Conservation (phyloP, 2,888 invertebrate species). For the Ceramica pisi region DNA sequence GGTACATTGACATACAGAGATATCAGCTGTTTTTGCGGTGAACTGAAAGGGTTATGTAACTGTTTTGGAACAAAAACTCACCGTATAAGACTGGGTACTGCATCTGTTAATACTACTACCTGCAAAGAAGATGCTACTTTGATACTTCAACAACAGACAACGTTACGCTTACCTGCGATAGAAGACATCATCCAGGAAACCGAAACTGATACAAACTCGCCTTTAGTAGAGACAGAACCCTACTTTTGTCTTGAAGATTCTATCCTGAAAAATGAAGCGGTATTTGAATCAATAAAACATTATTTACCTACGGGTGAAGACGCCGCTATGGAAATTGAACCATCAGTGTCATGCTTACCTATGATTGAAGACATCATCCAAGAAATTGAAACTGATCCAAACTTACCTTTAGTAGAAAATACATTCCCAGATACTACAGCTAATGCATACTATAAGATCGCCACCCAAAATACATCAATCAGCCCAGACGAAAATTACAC, state of each 20-base stretch:
- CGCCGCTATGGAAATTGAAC: conserved; percentile 19
- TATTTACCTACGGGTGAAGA: conserved; percentile 16
- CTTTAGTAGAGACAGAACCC: conserved; percentile 3
- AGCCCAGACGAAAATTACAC: conserved; percentile 3
- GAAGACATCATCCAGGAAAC: conserved; percentile 13
- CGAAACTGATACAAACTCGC: conserved; percentile 9
- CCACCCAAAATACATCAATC: conserved; percentile 10
- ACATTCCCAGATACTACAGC: conserved; percentile 3
- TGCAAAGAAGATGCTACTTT: conserved; percentile 16
- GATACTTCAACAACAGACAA: conserved; percentile 19
- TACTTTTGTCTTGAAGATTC: conserved; percentile 13
- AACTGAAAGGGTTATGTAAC: conserved; percentile 6
- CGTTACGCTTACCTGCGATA: conserved; percentile 16
- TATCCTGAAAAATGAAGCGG: conserved; percentile 20
- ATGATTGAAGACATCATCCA: conserved; percentile 16
- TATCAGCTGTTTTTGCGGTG: conserved; percentile 5
- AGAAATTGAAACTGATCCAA: conserved; percentile 14
- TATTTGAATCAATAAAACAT: conserved; percentile 19
- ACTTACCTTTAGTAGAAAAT: conserved; percentile 17
- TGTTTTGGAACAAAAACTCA: conserved; percentile 7
- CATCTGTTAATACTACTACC: conserved; percentile 9
- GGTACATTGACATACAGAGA: conserved; percentile 10
- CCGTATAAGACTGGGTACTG: conserved; percentile 9
- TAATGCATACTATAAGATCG: conserved; percentile 13
- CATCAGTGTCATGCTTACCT: conserved; percentile 16